Evolutionary conservation across 2,113 vertebrate genomes (phyloP), one percentile per base, ranked within the genome.

Genomic region (Misgurnus anguillicaudatus): DNA sequence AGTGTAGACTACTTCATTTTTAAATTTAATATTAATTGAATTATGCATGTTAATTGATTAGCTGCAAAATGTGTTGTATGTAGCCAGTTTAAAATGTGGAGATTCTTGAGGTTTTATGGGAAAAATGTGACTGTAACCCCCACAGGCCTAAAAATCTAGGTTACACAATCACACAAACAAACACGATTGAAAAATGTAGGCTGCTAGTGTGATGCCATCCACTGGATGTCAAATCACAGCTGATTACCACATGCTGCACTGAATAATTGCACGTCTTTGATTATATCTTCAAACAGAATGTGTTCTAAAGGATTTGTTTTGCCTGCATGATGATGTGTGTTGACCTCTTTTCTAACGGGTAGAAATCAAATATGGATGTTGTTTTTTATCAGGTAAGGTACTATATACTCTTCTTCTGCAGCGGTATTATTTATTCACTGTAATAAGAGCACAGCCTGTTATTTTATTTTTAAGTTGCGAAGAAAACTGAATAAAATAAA

Each of bases 161-260:
- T 58, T 58, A 61, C 57, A 42, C 65, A 65, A 71, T 66, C 17
- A 45, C 51, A 39, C 31, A 75, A 53, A 75, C 78, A 80, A 38
- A 41, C 60, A 17, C 3, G 39, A 36, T 38, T 45, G 5, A 24
- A 31, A 51, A 58, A 9, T 64, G 13, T 65, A 38, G 16, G 67
- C 69, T 62, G 14, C 58, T 16, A 62, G 58, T 53, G 21, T 72
- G 67, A 47, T 64, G 58, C 19, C 64, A 45, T 77, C 64, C 64
- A 36, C 61, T 66, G 62, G 31, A 53, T 77, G 39, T 51, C 57
- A 45, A 63, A 58, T 45, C 58, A 42, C 65, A 70, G 45, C 67
- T 79, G 77, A 79, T 79, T 70, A 70, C 77, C 66, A 71, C 77
- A 71, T 71, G 57, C 77, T 63, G 77, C 58, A 53, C n/a, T 71